Evolutionary conservation across 2,113 vertebrate genomes (phyloP).

Genomic region (Synchiropus splendidus): DNA sequence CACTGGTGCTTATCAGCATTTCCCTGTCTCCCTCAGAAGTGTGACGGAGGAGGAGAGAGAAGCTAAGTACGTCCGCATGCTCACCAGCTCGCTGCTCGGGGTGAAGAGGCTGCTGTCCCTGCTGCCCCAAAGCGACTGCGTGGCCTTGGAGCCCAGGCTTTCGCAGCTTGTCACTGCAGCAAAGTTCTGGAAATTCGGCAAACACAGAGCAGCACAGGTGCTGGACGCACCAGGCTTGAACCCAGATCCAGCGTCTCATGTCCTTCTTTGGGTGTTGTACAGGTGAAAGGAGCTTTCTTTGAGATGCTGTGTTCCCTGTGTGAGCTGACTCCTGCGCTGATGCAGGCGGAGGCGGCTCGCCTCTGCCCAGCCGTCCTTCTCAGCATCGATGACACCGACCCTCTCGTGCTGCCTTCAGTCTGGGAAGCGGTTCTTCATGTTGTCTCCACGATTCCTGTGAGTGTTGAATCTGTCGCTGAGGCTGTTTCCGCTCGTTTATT

Average conservation of each 20-base stretch:
- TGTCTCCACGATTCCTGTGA: conserved; percentile 76
- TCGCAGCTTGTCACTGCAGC: conserved; percentile 70
- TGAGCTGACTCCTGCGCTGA: conserved; percentile 69
- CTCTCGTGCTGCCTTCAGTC: conserved; percentile 80
- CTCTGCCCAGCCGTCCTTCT: conserved; percentile 82
- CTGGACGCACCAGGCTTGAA: conserved; percentile 10
- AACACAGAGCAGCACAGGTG: conserved; percentile 83
- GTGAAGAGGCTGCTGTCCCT: conserved; percentile 80
- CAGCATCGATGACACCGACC: conserved; percentile 86
- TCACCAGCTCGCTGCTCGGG: conserved; percentile 87
- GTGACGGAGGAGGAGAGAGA: conserved; percentile 87
- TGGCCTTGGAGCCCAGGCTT: conserved; percentile 70
- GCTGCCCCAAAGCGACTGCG: conserved; percentile 71
- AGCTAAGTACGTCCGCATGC: conserved; percentile 81
- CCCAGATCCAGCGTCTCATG: no score
- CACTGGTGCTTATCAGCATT: no score
- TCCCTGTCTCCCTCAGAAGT: conserved; percentile 61
- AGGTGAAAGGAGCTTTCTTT: conserved; percentile 92
- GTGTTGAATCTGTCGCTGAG: neutral
- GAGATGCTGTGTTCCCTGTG: conserved; percentile 81
- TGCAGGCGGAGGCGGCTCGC: conserved; percentile 74
- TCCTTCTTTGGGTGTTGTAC: neutral
- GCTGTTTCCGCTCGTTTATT: neutral
- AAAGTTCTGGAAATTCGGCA: conserved; percentile 96
- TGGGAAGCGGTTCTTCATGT: conserved; percentile 89